Conservation (phyloP, 2,888 invertebrate genomes). For the Branchellion lobata region DNA sequence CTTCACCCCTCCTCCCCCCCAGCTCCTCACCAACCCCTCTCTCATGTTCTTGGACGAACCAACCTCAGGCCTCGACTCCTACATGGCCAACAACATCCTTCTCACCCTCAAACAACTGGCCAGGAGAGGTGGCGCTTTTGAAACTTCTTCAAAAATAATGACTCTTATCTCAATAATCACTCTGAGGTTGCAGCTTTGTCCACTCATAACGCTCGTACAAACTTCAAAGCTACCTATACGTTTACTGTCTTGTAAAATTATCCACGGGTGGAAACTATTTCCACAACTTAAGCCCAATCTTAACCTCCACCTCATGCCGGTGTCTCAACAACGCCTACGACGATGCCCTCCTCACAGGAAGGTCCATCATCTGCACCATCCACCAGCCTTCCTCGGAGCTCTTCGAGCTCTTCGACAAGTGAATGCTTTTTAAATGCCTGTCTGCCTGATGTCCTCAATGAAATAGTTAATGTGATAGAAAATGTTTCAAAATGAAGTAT, state of each 20-base stretch:
- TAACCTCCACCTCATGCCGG: too few relatives aligned
- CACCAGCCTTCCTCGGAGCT: constrained; percentile 83
- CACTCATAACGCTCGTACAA: too few relatives aligned
- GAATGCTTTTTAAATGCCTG: constrained; percentile 46
- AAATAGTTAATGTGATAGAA: neutral
- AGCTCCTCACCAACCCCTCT: constrained; percentile 86
- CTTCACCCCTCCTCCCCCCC: constrained; percentile 42
- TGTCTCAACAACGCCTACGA: too few relatives aligned
- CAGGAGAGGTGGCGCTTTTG: constrained; percentile 71
- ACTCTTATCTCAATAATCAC: neutral
- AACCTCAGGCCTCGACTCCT: constrained; percentile 92
- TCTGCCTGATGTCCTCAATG: neutral
- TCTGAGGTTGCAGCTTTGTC: neutral
- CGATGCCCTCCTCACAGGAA: constrained; percentile 58
- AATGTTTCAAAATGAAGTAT: neutral
- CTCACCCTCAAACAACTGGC: constrained; percentile 68
- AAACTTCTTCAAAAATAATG: neutral
- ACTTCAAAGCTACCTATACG: too few relatives aligned
- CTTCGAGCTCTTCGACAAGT: constrained; percentile 81
- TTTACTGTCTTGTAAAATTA: too few relatives aligned
- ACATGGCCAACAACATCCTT: constrained; percentile 91
- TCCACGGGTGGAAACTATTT: too few relatives aligned
- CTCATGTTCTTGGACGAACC: constrained; percentile 96
- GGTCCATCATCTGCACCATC: constrained; percentile 86
- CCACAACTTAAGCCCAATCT: too few relatives aligned